These are phyloP conservation scores for Lypha dubia DNA, from an alignment of 2,888 invertebrate genomes.

Conservation along the genomic window DNA sequence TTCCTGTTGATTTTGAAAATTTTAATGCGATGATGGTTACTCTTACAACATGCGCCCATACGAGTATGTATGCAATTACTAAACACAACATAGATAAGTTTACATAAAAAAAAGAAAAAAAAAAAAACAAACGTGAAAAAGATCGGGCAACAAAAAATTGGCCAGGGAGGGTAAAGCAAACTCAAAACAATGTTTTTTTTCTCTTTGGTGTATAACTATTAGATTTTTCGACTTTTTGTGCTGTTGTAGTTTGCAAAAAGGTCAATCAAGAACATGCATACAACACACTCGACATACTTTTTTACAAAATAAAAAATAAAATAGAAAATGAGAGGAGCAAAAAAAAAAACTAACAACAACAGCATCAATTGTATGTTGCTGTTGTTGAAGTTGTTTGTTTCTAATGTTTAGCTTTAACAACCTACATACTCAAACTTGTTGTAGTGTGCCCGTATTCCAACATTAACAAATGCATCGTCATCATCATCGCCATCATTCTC, in stretches of 20 bases:
- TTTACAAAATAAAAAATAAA: conserved; percentile 25
- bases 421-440: conserved; percentile 52
- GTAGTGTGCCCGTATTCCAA: conserved; percentile 1
- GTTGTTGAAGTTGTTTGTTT: conserved; percentile 58
- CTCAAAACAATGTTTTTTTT: conserved; percentile 2
- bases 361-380: conserved; percentile 53
- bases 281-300: conserved; percentile 62
- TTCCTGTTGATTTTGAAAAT: neutral
- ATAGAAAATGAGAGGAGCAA: neutral
- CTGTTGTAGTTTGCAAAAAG: conserved; percentile 58
- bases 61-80: conserved; percentile 59
- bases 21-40: conserved; percentile 1
- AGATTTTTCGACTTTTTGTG: conserved; percentile 10
- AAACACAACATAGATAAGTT: conserved; percentile 43
- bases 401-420: conserved; percentile 62
- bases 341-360: conserved; percentile 29
- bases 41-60: neutral
- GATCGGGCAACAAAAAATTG: neutral
- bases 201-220: conserved; percentile 5
- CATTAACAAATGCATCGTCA: conserved; percentile 60
- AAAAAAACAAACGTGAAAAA: conserved; percentile 7
- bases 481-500: conserved; percentile 3
- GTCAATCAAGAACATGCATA: conserved; percentile 70
- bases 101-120: neutral
- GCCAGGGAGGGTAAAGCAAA: conserved; percentile 21